These are phyloP conservation scores for Pongo pygmaeus DNA, from an alignment of 2,113 vertebrate genomes.

Conservation along the genomic window DNA sequence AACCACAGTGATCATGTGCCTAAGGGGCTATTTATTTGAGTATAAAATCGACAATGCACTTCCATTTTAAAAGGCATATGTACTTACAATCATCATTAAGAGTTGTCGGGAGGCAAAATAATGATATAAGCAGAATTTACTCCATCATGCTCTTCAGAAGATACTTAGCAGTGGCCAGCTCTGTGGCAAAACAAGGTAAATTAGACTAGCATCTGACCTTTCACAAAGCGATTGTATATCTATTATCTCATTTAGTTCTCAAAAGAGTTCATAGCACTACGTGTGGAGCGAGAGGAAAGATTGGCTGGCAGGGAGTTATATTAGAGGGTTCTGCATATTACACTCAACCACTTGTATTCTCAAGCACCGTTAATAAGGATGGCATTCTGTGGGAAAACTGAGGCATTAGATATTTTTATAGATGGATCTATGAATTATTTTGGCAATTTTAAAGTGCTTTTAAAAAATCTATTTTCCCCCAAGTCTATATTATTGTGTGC, in stretches of 20 bases:
- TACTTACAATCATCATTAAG: not conserved
- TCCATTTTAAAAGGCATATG: not conserved
- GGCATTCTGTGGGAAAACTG: not conserved
- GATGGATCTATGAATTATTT: not conserved
- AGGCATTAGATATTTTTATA: not conserved
- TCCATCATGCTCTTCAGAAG: not conserved
- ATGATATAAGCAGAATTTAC: not conserved
- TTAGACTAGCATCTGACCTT: not conserved
- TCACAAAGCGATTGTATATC: not conserved
- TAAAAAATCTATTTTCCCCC: not conserved
- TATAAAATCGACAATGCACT: not conserved
- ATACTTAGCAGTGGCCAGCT: not conserved
- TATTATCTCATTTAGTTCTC: not conserved
- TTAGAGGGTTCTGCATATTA: not conserved
- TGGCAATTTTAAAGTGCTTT: not conserved
- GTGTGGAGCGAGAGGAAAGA: not conserved
- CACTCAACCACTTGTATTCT: not conserved
- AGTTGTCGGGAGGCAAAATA: not conserved
- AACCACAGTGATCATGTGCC: not conserved
- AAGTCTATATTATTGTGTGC: not conserved
- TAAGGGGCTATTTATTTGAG: not conserved
- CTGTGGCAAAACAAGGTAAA: not conserved
- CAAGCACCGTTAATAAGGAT: not conserved
- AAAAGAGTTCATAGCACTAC: not conserved
- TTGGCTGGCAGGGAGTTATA: not conserved